Conservation (phyloP, 2,888 invertebrate species). For the Callyntrura sp. region DNA sequence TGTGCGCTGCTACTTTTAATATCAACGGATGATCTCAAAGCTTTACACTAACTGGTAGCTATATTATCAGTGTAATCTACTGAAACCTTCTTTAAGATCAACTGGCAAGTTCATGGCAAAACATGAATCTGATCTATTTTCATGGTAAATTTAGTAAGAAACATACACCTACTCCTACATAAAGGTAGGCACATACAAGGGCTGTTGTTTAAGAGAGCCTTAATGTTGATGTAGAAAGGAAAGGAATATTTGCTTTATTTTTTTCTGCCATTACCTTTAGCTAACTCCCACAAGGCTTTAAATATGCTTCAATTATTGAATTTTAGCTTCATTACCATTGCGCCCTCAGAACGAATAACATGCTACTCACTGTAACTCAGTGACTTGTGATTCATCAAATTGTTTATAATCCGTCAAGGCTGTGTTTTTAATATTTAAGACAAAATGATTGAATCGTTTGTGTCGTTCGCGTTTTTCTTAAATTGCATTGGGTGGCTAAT, state of each 20-base stretch:
- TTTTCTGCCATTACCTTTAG: too few species aligned
- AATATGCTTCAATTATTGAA: not conserved
- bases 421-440: not conserved
- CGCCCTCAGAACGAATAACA: not conserved
- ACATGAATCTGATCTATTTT: slow-evolving; percentile 49
- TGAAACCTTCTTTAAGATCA: not conserved
- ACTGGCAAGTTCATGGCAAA: slow-evolving; percentile 69
- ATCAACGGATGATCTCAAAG: not conserved
- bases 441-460: slow-evolving; percentile 69
- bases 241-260: not conserved
- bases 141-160: slow-evolving; percentile 1
- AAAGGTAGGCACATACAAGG: not conserved
- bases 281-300: not conserved
- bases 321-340: not conserved
- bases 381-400: not conserved
- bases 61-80: too few species aligned
- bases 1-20: not conserved
- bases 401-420: not conserved
- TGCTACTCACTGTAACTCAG: not conserved
- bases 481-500: slow-evolving; percentile 75
- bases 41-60: not conserved
- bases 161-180: too few species aligned
- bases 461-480: slow-evolving; percentile 74
- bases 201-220: not conserved
- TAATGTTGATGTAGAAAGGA: not conserved